Conservation (phyloP, 1,140 invertebrate genomes). For the Cydia fagiglandana region DNA sequence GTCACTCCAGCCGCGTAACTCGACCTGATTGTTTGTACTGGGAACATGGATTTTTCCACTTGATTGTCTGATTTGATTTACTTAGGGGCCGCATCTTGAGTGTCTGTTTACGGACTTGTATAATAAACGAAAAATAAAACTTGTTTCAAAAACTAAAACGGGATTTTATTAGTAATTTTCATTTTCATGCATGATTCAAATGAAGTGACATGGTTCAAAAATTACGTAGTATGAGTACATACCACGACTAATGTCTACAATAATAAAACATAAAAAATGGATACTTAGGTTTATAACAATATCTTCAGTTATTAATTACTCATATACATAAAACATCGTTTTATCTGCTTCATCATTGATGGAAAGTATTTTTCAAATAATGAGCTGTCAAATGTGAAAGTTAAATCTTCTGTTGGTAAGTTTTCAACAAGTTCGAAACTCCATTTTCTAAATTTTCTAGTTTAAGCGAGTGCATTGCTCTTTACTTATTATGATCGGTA, state of each 20-base stretch:
- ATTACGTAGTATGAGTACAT: no score
- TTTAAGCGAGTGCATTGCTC: conserved; percentile 9
- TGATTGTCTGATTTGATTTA: conserved; percentile 78
- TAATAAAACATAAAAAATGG: no score
- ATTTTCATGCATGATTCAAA: no score
- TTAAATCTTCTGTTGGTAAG: not conserved
- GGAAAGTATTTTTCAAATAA: not conserved
- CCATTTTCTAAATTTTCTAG: conserved; percentile 2
- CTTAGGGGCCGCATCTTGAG: conserved; percentile 60
- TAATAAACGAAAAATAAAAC: conserved; percentile 30
- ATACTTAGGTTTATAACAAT: no score
- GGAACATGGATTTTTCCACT: conserved; percentile 76
- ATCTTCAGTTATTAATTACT: no score
- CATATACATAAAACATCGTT: no score
- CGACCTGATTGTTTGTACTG: conserved; percentile 75
- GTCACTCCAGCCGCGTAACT: conserved; percentile 68
- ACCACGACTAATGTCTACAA: no score
- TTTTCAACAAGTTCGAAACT: conserved; percentile 13
- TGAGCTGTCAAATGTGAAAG: conserved; percentile 6
- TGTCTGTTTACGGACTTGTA: conserved; percentile 55
- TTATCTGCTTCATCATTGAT: not conserved
- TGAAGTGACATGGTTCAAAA: no score
- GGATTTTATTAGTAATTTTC: not conserved
- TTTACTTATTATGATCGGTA: conserved; percentile 14
- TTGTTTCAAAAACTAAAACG: not conserved